phyloP scores from a whole-genome alignment of 2,888 invertebrate genomes.

The Leptothorax acervorum region DNA sequence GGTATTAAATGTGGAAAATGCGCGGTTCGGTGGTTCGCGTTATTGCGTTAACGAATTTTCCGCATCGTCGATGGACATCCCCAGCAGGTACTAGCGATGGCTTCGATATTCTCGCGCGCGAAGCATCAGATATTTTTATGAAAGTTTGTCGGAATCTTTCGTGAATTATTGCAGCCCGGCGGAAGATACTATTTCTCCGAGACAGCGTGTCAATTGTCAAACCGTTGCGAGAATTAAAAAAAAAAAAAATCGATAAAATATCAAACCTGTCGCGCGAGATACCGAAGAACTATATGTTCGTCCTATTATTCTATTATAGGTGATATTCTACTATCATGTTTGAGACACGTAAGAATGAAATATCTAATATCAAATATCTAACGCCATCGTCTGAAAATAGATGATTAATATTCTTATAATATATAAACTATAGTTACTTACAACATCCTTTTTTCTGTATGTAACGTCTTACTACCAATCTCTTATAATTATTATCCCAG shows the following conservation, averaged over 20 bases:
- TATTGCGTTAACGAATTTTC: conserved; percentile 54
- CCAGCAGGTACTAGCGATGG: neutral
- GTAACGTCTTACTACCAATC: too few relatives aligned
- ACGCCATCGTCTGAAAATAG: neutral
- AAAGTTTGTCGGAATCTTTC: conserved; percentile 8
- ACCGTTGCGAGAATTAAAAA: neutral
- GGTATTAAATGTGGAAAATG: conserved; percentile 52
- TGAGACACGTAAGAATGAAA: neutral
- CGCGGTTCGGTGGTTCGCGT: conserved; percentile 36
- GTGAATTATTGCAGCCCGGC: conserved; percentile 12
- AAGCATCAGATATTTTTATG: neutral
- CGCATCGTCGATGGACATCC: conserved; percentile 27
- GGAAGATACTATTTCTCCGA: conserved; percentile 16
- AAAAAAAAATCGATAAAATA: conserved; percentile 20
- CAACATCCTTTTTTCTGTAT: neutral
- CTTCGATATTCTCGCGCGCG: conserved; percentile 8
- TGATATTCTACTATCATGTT: neutral
- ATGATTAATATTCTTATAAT: neutral
- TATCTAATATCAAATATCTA: neutral
- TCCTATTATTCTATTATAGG: neutral
- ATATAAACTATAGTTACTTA: too few relatives aligned
- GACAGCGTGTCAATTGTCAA: conserved; percentile 32
- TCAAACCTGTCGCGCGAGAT: conserved; percentile 1
- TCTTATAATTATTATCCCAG: neutral
- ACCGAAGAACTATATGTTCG: neutral